Conservation (phyloP, 1,140 invertebrate genomes). For the Drosophila mauritiana region DNA sequence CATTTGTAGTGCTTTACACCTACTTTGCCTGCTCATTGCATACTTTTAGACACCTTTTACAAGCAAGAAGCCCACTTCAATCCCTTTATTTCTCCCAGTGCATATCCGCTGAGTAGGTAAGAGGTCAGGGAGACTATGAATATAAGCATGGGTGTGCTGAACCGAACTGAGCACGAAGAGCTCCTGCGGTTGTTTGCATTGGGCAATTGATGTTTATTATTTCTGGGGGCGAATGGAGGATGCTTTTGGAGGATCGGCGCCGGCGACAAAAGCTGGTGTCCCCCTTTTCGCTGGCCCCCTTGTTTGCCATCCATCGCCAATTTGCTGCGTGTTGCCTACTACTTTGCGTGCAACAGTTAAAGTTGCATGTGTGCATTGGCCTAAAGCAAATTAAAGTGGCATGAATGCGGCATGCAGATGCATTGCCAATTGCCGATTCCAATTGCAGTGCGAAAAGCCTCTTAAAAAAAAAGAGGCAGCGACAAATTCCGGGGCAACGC, state of each 20-base stretch:
- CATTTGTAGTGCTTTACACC: no score
- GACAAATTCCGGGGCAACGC: slow-evolving; percentile 16
- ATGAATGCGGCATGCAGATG: slow-evolving; percentile 24
- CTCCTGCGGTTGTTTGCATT: slow-evolving; percentile 64
- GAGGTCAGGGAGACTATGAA: slow-evolving; percentile 18
- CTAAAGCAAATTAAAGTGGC: slow-evolving; percentile 38
- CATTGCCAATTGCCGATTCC: slow-evolving; percentile 1
- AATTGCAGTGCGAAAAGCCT: slow-evolving; percentile 34
- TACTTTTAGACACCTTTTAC: no score
- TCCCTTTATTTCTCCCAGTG: neutral
- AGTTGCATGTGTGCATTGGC: slow-evolving; percentile 26
- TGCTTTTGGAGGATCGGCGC: slow-evolving; percentile 10
- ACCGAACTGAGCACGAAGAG: slow-evolving; percentile 30
- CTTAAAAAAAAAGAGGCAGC: slow-evolving; percentile 29
- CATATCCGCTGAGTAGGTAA: neutral
- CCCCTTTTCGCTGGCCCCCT: neutral
- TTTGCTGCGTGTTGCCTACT: neutral
- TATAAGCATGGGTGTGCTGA: slow-evolving; percentile 38
- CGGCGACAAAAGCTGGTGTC: slow-evolving; percentile 1
- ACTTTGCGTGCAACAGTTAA: slow-evolving; percentile 32
- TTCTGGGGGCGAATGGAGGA: slow-evolving; percentile 22
- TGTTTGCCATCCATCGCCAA: slow-evolving; percentile 23
- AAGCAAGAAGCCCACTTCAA: neutral
- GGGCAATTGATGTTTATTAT: slow-evolving; percentile 73
- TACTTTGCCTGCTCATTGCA: no score